Conservation (phyloP, 2,113 vertebrate genomes). For the Nicator chloris region DNA sequence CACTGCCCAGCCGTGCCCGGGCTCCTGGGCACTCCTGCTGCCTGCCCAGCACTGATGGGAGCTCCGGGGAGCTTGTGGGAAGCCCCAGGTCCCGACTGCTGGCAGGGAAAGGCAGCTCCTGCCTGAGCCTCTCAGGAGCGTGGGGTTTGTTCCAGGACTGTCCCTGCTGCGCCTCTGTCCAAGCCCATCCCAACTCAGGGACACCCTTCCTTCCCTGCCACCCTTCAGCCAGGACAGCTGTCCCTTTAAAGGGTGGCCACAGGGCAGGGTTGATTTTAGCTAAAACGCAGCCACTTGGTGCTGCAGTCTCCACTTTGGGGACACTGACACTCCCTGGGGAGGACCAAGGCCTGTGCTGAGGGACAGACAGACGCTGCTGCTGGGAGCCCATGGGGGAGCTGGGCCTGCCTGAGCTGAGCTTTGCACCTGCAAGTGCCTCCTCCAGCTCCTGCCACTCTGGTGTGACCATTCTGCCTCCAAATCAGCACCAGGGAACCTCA, state of each 20-base stretch:
- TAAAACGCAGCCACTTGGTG: background rate
- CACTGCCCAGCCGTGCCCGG: background rate
- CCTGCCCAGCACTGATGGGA: background rate
- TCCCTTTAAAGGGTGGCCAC: background rate
- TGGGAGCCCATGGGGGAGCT: background rate
- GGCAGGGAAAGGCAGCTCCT: background rate
- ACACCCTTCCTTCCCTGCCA: background rate
- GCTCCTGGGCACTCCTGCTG: background rate
- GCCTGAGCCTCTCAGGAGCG: background rate
- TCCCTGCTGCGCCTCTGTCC: background rate
- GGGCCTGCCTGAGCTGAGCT: background rate
- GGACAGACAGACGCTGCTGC: background rate
- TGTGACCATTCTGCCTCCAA: background rate
- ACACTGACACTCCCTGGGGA: background rate
- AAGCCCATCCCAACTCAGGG: background rate
- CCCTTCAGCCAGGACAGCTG: background rate
- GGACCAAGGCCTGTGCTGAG: background rate
- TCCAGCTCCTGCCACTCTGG: background rate
- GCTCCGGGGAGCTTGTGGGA: background rate
- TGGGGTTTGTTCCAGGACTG: background rate
- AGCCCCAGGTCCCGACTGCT: fast-evolving
- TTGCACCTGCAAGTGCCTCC: background rate
- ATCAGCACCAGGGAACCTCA: background rate
- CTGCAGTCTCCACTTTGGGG: background rate
- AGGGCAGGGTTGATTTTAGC: background rate